Conservation (phyloP, 2,113 vertebrate species). For the Festucalex cinctus region DNA sequence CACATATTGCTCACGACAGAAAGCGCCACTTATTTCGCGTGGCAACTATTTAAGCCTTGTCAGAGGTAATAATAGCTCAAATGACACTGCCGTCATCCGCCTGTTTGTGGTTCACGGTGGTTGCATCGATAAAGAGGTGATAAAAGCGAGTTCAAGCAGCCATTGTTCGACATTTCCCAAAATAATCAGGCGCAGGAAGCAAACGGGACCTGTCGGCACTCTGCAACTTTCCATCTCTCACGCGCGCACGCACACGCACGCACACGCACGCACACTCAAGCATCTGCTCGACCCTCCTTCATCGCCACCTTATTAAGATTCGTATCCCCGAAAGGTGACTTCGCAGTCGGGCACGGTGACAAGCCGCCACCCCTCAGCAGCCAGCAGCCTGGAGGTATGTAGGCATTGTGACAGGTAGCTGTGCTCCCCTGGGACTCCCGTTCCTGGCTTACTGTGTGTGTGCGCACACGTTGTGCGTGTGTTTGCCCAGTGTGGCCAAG, state of each 20-base stretch:
- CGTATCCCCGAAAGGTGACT: conserved; percentile 79
- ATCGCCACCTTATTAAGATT: conserved; percentile 74
- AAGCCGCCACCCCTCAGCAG: conserved; percentile 43
- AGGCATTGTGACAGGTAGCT: conserved; percentile 73
- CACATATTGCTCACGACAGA: neutral
- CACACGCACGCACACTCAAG: conserved; percentile 30
- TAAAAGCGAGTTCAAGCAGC: conserved; percentile 66
- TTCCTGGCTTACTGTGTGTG: conserved; percentile 2
- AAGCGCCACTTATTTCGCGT: neutral
- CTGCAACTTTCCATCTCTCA: conserved; percentile 60
- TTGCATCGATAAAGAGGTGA: conserved; percentile 24
- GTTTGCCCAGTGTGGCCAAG: conserved; percentile 16
- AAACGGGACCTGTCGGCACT: conserved; percentile 70
- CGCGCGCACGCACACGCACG: conserved; percentile 15
- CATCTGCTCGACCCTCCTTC: conserved; percentile 31
- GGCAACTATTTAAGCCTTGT: neutral
- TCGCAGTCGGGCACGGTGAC: conserved; percentile 69
- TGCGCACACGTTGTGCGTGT: conserved; percentile 4
- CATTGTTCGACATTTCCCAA: conserved; percentile 74
- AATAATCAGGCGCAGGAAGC: conserved; percentile 70
- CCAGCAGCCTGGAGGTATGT: conserved; percentile 65
- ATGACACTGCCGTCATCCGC: neutral
- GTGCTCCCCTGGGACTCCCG: conserved; percentile 53
- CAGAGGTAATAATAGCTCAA: neutral
- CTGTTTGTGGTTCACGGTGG: neutral